Percentiles rank a stretch among this genome's conserved stretches.
Evolutionary conservation across 2,797 vertebrate species (phyloP).

Genomic region (Selene dorsalis): DNA sequence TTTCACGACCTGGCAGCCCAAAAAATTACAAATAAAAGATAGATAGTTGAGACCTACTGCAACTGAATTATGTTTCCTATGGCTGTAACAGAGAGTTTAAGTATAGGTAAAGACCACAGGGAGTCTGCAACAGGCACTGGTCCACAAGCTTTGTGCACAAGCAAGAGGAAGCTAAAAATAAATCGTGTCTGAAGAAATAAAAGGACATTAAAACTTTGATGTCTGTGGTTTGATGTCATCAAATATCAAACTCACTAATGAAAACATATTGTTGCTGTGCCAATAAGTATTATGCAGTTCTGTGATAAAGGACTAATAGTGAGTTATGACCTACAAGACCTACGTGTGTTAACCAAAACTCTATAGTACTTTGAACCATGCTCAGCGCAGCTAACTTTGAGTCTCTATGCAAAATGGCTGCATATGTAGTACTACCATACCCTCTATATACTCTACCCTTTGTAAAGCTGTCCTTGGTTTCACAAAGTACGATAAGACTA

Average conservation of each 20-base stretch:
- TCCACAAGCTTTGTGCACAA: not conserved
- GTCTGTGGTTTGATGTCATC: not conserved
- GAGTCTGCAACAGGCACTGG: not conserved
- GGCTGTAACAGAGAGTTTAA: not conserved
- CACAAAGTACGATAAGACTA: slow-evolving; percentile 25
- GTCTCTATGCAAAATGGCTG: slow-evolving; percentile 22
- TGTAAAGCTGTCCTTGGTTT: slow-evolving; percentile 21
- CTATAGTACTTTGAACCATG: slow-evolving; percentile 5
- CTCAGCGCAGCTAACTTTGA: not conserved
- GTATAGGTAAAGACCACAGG: not conserved
- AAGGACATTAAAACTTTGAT: not conserved
- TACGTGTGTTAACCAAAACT: not conserved
- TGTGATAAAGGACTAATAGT: slow-evolving; percentile 2
- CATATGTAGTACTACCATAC: slow-evolving; percentile 12
- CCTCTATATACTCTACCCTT: slow-evolving; percentile 18
- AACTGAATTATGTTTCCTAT: not conserved
- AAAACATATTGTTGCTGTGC: not conserved
- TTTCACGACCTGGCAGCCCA: not conserved
- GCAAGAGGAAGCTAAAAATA: not conserved
- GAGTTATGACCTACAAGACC: not conserved
- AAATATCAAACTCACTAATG: not conserved
- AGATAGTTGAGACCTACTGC: no score
- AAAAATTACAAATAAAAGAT: not conserved
- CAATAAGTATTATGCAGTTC: not conserved
- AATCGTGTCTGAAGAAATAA: not conserved